Conservation (phyloP, 2,888 invertebrate genomes). For the Mylabris sibirica region DNA sequence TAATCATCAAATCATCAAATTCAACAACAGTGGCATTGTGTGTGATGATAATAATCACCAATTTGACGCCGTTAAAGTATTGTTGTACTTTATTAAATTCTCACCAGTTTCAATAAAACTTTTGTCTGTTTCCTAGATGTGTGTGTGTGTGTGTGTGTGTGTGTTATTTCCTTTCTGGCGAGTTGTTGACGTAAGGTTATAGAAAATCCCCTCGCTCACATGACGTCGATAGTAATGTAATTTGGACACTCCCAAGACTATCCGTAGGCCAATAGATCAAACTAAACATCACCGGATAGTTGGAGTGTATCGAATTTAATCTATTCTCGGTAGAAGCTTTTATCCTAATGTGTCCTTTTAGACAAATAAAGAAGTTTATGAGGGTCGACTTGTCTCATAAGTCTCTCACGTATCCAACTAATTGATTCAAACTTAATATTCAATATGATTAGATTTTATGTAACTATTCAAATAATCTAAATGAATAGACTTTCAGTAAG, state of each 20-base stretch:
- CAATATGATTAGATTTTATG: background rate
- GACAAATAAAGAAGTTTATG: conserved; percentile 45
- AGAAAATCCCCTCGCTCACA: background rate
- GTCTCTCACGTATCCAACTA: background rate
- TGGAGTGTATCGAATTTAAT: conserved; percentile 51
- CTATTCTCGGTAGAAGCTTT: conserved; percentile 50
- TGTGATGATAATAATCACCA: background rate
- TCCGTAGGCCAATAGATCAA: conserved; percentile 37
- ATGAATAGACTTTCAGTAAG: background rate
- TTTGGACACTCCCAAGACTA: conserved; percentile 35
- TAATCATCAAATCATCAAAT: background rate
- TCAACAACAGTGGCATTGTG: background rate
- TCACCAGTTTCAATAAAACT: background rate
- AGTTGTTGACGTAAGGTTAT: background rate
- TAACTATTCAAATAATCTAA: background rate
- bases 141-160: no score
- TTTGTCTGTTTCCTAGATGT: background rate
- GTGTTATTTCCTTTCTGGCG: no score
- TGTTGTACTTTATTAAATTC: background rate
- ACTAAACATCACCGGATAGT: conserved; percentile 42
- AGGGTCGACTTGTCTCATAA: background rate
- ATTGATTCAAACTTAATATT: background rate
- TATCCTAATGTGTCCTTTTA: conserved; percentile 51
- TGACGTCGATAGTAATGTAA: conserved; percentile 33
- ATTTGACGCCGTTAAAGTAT: background rate